Evolutionary conservation across 30 jellyfish, hydroid and myxozoan species (phyloP), one percentile per base, ranked within the genome.

Genomic region (Aurelia sp.): DNA sequence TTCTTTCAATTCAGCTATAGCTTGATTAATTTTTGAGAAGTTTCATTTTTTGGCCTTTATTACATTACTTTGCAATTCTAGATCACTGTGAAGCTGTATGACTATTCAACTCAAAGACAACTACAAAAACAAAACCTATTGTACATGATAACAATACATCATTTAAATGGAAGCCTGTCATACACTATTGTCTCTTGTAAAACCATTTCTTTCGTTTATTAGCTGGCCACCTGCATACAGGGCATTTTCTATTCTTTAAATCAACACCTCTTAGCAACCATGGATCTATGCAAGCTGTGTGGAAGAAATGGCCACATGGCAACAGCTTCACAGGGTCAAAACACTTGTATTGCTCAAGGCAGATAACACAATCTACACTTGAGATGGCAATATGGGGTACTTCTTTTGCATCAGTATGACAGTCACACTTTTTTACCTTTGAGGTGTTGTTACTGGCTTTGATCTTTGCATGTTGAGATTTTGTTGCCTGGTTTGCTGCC

Each of bases 151-250:
- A 44, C 55, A 44, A 44, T 44, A 44, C 55, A 44, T 44, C 9
- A 44, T 8, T 9, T 8, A 7, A 44, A 44, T 44, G 55, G 55
- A 44, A 44, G 55, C 55, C 7, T 5, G 9, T 44, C 15, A 8
- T 8, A 44, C 55, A 44, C 7, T 44, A 44, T 44, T 44, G 15
- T 44, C 55, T 44, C 16, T 44, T 44, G 69, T 59, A 59, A n/a
- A 35, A 59, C 69, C 33, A n/a, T 41, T 59, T 48, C 70, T 92
- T 87, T 17, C 47, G 17, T 51, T 88, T 84, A 70, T 81, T 64
- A 24, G 92, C 96, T 19, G 99, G 99, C 97, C 96, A 89, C 35
- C 99, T 75, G 79, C 99, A 95, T 12, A 90, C 92, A 6, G 99
- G 99, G 71, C 99, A 95, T 72, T 85, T 80, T 65, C 50, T 57